Evolutionary conservation across 2,113 vertebrate species (phyloP).

Genomic region (Oriolus oriolus): DNA sequence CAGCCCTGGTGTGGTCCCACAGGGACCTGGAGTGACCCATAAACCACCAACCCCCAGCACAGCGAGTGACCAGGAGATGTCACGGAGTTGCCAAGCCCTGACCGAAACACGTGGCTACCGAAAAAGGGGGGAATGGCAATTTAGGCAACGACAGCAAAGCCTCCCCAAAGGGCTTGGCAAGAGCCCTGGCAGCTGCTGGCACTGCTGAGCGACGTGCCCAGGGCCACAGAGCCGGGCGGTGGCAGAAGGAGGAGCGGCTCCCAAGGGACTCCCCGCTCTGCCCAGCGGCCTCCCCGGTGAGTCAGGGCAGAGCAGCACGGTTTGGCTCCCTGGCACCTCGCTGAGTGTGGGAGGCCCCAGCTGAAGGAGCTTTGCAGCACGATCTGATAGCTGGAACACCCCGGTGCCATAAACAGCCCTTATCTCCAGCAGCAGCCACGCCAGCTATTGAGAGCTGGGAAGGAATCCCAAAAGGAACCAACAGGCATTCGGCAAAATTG

Average conservation of each 20-base stretch:
- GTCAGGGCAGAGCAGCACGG: background rate
- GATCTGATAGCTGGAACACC: background rate
- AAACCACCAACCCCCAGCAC: background rate
- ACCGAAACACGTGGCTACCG: background rate
- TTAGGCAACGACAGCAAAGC: background rate
- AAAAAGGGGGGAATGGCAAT: accelerated
- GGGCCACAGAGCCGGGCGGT: background rate
- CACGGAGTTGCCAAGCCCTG: background rate
- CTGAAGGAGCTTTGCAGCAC: background rate
- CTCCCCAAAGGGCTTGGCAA: background rate
- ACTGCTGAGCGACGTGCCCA: background rate
- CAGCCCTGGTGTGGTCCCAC: background rate
- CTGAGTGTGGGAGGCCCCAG: background rate
- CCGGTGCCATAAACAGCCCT: background rate
- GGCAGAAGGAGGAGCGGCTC: background rate
- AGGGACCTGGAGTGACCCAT: background rate
- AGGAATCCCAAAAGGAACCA: background rate
- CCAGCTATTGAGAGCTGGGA: background rate
- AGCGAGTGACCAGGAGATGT: accelerated
- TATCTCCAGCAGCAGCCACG: background rate
- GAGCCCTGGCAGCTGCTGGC: background rate
- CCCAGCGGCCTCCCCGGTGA: background rate
- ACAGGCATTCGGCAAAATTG: background rate
- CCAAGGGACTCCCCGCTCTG: background rate
- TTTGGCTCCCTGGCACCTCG: background rate